Conservation (phyloP, 1,140 invertebrate species). For the Bathynomus jamesi region DNA sequence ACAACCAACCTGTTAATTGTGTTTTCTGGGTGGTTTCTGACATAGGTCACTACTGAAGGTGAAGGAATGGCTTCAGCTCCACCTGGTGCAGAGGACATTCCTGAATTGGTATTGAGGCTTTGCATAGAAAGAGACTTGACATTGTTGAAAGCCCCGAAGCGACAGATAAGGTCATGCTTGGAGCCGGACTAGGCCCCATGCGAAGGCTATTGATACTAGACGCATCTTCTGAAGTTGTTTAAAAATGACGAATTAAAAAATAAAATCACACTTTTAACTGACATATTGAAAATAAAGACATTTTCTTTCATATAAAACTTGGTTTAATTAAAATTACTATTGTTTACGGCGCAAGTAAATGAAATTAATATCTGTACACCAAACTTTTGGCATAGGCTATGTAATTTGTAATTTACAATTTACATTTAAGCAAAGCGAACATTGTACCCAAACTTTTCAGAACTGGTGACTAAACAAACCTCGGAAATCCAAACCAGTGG, state of each 20-base stretch:
- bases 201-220: constrained; percentile 19
- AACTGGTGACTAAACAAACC: constrained; percentile 22
- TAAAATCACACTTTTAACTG: too few relatives aligned
- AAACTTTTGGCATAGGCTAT: too few relatives aligned
- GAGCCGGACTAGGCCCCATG: constrained; percentile 20
- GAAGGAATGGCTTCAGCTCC: not conserved
- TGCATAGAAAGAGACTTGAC: not conserved
- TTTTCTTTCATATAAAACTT: too few relatives aligned
- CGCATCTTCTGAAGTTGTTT: constrained; percentile 22
- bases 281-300: too few relatives aligned
- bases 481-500: constrained; percentile 26
- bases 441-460: too few relatives aligned
- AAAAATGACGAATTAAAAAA: not conserved
- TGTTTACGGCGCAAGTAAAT: too few relatives aligned
- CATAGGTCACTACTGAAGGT: not conserved
- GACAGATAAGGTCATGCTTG: constrained; percentile 23
- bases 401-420: too few relatives aligned
- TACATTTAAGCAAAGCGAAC: too few relatives aligned
- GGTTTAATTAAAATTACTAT: too few relatives aligned
- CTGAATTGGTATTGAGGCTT: not conserved
- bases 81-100: not conserved
- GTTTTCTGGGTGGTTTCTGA: not conserved
- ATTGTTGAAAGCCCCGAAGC: not conserved
- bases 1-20: not conserved
- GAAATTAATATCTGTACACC: too few relatives aligned